Evolutionary conservation across 1,140 invertebrate species (phyloP).

Genomic region (Spodoptera frugiperda): DNA sequence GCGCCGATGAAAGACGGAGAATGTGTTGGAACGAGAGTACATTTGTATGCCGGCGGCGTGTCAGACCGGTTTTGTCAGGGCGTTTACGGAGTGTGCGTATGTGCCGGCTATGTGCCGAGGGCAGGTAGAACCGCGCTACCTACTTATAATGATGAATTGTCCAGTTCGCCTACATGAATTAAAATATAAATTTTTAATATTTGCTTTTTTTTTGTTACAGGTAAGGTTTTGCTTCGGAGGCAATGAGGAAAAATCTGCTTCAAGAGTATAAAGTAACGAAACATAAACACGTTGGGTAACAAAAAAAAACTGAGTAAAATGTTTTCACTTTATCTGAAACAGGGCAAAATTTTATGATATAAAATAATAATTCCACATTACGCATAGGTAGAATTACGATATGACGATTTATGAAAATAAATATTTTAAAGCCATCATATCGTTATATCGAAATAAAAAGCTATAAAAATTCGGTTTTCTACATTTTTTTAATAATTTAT

Average conservation of each 20-base stretch:
- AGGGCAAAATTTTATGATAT: background rate
- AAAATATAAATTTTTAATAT: conserved; percentile 75
- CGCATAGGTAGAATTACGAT: no score
- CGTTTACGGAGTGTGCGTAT: conserved; percentile 79
- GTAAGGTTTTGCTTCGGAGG: conserved; percentile 57
- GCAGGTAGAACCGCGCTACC: conserved; percentile 77
- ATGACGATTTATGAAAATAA: no score
- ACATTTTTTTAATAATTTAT: no score
- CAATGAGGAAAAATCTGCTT: conserved; percentile 16
- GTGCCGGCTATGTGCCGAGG: conserved; percentile 77
- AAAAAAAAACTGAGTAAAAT: no score
- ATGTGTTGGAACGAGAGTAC: conserved; percentile 75
- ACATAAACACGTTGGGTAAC: conserved; percentile 41
- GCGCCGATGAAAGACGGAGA: conserved; percentile 77
- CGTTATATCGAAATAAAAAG: no score
- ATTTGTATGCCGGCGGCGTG: conserved; percentile 78
- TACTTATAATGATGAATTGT: conserved; percentile 80
- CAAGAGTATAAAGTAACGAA: conserved; percentile 21
- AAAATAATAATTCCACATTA: no score
- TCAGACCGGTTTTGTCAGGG: conserved; percentile 81
- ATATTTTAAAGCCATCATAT: no score
- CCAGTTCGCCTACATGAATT: conserved; percentile 63
- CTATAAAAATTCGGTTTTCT: no score
- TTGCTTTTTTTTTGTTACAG: conserved; percentile 72
- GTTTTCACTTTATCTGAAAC: background rate